Evolutionary conservation across 2,113 vertebrate species (phyloP), one percentile per base, ranked within the genome.

Genomic region (Hemicordylus capensis): DNA sequence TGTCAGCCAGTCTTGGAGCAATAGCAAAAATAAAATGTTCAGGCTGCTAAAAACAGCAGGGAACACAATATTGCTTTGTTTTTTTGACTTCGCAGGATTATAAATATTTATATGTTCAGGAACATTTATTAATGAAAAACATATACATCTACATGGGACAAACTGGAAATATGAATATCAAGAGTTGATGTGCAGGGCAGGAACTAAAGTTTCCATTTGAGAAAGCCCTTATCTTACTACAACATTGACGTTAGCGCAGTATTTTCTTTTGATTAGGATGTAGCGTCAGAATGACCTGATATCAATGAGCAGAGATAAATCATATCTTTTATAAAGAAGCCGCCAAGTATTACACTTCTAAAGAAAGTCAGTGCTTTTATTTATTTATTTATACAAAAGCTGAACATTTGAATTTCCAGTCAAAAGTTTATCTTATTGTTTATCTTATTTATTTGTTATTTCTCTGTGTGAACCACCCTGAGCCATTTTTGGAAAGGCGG

Each of bases 291-390:
- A 81, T 61, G 69, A 87, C 66, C 83, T 90, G 94, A 91, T 90
- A 92, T 1, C 3, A 9, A 42, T 59, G 48, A 4, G 89, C 88
- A 92, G 88, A 93, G 94, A 92, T 94, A 92, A 92, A 86, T 26
- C 24, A n/a, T 92, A n/a, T 73, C 86, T 75, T 82, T 93, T 78
- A 75, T 56, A 92, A 90, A 77, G 90, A 39, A 34, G 72, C 92
- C 54, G 74, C 87, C 85, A 86, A 70, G 66, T n/a, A 42, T 54
- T 51, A 54, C 10, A 6, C 89, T 79, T 84, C 83, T 73, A 78
- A 83, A 83, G 56, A 72, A 78, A 64, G 28, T 3, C 44, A 83
- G 86, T n/a, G n/a, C n/a, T n/a, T n/a, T n/a, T n/a, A n/a, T n/a
- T n/a, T n/a, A 44, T 28, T 42, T 59, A 10, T 8, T 78, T 44